Base-by-base conservation (phyloP, 1,140 invertebrate genomes). In the Nilaparvata lugens region DNA sequence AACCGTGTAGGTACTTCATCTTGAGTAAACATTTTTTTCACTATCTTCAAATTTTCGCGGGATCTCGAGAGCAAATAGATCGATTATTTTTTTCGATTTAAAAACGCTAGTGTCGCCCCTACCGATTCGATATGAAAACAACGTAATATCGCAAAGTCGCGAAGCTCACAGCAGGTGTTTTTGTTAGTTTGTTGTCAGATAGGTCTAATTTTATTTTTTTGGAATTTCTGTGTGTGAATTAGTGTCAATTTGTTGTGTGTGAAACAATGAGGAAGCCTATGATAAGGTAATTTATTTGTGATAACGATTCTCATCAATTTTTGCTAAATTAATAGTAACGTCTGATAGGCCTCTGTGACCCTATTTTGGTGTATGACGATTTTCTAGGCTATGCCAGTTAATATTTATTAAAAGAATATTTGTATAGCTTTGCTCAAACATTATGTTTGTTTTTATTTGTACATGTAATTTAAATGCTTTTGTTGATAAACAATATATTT, bases 361-460 rank as follows among this genome's bases (percentile, higher is more conserved):
- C 65, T 64, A 66, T 66, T 66, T 66, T 61, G 63, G 65, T 63
- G 65, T 66, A 63, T 61, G 64, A 64, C 63, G 65, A 58, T 66
- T 64, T 62, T 66, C 63, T 66, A 66, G 62, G 62, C 62, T 64
- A 66, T 66, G 65, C 55, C 61, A 64, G 58, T 60, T 28, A 56
- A 40, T 62, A 38, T 42, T 21, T 28, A 59, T 31, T 24, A 35
- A 38, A 51, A 59, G 19, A 52, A 31, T 52, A 19, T 52, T 51
- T 7, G 18, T 35, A 52, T 25, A 9, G 25, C 13, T 59, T 24
- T 28, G 52, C 14, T 19, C 11, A 3, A 16, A 24, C 23, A 14
- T 5, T 5, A 14, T 56, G 6, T 38, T 21, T 24, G 4, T 13
- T 56, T 56, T 31, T 56, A n/a, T n/a, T n/a, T n/a, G n/a, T n/a